Evolutionary conservation across 1,140 invertebrate species (phyloP).

Genomic region (Octopus bimaculoides): DNA sequence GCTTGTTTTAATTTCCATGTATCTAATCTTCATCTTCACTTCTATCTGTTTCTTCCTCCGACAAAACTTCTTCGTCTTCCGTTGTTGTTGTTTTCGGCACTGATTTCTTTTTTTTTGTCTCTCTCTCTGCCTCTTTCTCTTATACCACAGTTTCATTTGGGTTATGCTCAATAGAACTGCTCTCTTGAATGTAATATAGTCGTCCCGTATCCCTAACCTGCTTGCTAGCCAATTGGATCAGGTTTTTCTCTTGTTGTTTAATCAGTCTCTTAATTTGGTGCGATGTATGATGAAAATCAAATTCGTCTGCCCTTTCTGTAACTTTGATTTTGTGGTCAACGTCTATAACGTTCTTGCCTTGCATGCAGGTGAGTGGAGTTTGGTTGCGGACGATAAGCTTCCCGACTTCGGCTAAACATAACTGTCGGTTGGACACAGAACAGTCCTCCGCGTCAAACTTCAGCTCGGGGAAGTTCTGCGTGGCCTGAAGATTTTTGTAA

Average conservation of each 20-base stretch:
- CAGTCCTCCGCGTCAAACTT: slow-evolving; percentile 29
- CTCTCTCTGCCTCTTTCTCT: slow-evolving; percentile 12
- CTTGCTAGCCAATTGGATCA: slow-evolving; percentile 42
- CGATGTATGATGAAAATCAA: slow-evolving; percentile 39
- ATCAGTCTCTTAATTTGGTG: slow-evolving; percentile 42
- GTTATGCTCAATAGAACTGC: slow-evolving; percentile 38
- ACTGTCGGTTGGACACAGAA: slow-evolving; percentile 22
- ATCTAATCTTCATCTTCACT: not conserved
- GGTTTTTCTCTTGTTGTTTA: slow-evolving; percentile 39
- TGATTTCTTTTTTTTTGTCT: slow-evolving; percentile 12
- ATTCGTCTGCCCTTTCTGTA: slow-evolving; percentile 39
- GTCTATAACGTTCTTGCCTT: slow-evolving; percentile 51
- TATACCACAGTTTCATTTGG: slow-evolving; percentile 42
- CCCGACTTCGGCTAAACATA: slow-evolving; percentile 39
- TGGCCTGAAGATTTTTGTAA: slow-evolving; percentile 40
- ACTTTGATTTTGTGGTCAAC: slow-evolving; percentile 46
- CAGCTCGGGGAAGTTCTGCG: slow-evolving; percentile 35
- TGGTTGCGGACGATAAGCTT: slow-evolving; percentile 45
- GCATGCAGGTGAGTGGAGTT: slow-evolving; percentile 39
- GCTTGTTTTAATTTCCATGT: not conserved
- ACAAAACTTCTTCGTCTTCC: not conserved
- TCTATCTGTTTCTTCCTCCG: not conserved
- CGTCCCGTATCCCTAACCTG: slow-evolving; percentile 47
- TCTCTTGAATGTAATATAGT: slow-evolving; percentile 46
- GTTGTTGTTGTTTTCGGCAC: not conserved